Percentiles rank a stretch among this genome's conserved stretches.
Evolutionary conservation across 2,888 invertebrate species (phyloP).

Genomic region (Lamproptera curius): DNA sequence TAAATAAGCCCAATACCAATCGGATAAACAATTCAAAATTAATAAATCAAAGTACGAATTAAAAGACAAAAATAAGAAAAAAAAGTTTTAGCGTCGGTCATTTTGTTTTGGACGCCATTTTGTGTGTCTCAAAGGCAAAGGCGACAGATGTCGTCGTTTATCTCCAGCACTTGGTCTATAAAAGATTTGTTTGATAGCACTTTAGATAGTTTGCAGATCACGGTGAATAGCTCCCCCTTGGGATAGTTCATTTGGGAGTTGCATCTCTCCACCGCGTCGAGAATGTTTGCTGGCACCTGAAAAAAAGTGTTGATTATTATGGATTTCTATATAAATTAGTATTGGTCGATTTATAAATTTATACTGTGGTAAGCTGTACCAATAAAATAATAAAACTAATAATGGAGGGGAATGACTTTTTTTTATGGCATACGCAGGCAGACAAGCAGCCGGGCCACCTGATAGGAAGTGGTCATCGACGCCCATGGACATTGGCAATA

Average conservation of each 20-base stretch:
- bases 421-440: too few relatives aligned
- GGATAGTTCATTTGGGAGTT: conserved; percentile 85
- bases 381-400: too few relatives aligned
- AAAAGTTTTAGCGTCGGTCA: conserved; percentile 33
- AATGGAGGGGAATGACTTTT: too few relatives aligned
- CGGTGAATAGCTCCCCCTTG: conserved; percentile 78
- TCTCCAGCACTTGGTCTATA: conserved; percentile 85
- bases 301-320: too few relatives aligned
- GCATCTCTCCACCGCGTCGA: conserved; percentile 81
- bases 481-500: too few relatives aligned
- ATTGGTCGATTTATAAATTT: too few relatives aligned
- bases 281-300: conserved; percentile 80
- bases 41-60: conserved; percentile 32
- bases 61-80: conserved; percentile 27
- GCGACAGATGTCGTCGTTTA: conserved; percentile 89
- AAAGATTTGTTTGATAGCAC: conserved; percentile 85
- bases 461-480: too few relatives aligned
- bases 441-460: too few relatives aligned
- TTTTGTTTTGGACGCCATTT: conserved; percentile 35
- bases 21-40: conserved; percentile 19
- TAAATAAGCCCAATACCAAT: conserved; percentile 27
- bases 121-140: conserved; percentile 80
- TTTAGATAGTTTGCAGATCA: conserved; percentile 81
- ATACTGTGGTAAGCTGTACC: too few relatives aligned
- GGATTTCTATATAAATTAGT: too few relatives aligned